These are phyloP conservation scores for Drosophila sp. DNA, from an alignment of 1,140 invertebrate species.

Conservation along the genomic window DNA sequence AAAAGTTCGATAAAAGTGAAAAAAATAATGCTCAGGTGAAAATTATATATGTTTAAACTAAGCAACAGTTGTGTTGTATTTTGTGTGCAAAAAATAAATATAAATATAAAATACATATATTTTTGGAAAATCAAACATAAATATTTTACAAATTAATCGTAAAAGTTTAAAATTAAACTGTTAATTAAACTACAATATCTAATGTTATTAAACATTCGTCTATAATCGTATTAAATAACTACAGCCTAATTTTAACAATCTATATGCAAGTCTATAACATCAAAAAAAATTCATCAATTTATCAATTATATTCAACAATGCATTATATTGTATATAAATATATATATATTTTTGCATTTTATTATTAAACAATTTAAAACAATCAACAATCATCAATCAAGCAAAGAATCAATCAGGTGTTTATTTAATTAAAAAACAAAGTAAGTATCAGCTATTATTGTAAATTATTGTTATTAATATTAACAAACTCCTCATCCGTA, in stretches of 20 bases:
- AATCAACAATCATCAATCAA: conserved; percentile 69
- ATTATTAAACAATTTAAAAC: conserved; percentile 68
- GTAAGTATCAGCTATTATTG: too few relatives aligned
- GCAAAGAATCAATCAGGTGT: conserved; percentile 68
- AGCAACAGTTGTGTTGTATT: conserved; percentile 71
- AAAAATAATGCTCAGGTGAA: conserved; percentile 66
- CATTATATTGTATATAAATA: conserved; percentile 43
- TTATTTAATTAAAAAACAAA: conserved; percentile 9
- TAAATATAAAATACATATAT: conserved; percentile 62
- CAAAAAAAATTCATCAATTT: conserved; percentile 37
- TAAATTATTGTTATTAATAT: too few relatives aligned
- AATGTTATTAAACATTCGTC: conserved; percentile 29
- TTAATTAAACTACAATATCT: conserved; percentile 24
- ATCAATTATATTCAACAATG: conserved; percentile 44
- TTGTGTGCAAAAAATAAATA: conserved; percentile 71
- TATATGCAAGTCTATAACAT: conserved; percentile 8
- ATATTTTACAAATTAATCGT: conserved; percentile 19
- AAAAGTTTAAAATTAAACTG: conserved; percentile 14
- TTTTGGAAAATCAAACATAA: conserved; percentile 54
- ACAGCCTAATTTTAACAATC: conserved; percentile 23
- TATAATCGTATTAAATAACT: conserved; percentile 27
- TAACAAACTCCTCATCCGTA: too few relatives aligned
- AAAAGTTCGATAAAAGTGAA: conserved; percentile 32
- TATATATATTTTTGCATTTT: conserved; percentile 55
- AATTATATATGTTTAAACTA: conserved; percentile 30